Conservation (phyloP, 2,797 vertebrate species). For the Gallinago nigripennis region DNA sequence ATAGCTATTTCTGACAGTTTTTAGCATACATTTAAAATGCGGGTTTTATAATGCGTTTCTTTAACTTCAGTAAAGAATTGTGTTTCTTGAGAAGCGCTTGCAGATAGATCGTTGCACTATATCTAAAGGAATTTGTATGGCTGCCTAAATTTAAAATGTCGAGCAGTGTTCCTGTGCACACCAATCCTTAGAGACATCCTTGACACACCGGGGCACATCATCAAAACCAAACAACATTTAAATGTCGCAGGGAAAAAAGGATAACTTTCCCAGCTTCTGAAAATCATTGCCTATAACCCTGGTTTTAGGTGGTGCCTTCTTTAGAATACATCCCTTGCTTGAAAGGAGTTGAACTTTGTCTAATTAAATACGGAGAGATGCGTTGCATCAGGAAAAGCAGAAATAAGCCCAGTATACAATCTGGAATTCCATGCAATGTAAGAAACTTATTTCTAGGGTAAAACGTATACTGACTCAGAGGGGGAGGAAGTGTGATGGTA, state of each 20-base stretch:
- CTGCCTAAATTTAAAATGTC: neutral
- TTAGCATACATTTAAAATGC: neutral
- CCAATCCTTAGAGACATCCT: neutral
- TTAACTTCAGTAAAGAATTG: neutral
- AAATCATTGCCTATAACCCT: neutral
- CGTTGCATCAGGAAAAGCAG: neutral
- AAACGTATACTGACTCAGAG: neutral
- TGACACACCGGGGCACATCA: neutral
- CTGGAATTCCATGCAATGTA: neutral
- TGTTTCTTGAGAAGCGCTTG: neutral
- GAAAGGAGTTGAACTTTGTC: neutral
- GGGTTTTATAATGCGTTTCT: neutral
- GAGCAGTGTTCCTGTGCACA: neutral
- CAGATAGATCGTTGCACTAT: neutral
- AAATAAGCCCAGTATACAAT: neutral
- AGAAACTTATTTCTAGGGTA: neutral
- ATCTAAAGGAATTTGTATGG: neutral
- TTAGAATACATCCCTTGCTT: neutral
- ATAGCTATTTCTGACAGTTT: neutral
- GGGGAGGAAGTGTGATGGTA: neutral
- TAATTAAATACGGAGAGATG: neutral
- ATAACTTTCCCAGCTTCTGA: neutral
- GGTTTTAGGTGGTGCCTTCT: neutral
- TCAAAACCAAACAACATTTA: neutral
- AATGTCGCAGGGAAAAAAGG: neutral